Base-by-base conservation (phyloP, 2,113 vertebrate genomes). In the Halichoeres trimaculatus region DNA sequence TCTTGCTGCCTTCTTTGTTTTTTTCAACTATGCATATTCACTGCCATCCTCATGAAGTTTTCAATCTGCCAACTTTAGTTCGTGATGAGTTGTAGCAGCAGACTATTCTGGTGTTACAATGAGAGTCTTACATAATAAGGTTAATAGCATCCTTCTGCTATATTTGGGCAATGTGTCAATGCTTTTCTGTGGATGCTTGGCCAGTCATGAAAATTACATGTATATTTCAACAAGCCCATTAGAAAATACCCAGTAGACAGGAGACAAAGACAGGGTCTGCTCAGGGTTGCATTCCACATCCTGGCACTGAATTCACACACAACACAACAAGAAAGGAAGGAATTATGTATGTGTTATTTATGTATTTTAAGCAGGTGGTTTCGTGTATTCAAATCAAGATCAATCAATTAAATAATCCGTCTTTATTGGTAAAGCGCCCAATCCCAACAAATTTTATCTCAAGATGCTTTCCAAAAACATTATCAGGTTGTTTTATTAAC, bases 61-160 rank as follows among this genome's bases (percentile, higher is more conserved):
- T 57, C 12, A 56, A 47, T 38, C 40, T 70, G 60, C 45, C 43
- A 64, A 72, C n/a, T 76, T 47, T n/a, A 47, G 22, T 17, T 54
- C 22, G 24, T 59, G 54, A 74, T 30, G 4, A 66, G 26, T 50
- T 57, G 35, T 50, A 55, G 34, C 51, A 58, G 68, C 17, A 54
- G 19, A 52, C 19, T 41, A 16, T 56, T 73, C 54, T 52, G 16
- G 17, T 70, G 12, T 57, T 43, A 7, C 19, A 30, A 16, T 40
- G 20, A 56, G 17, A 68, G 19, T 8, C 20, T 64, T 41, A 43
- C 54, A 70, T 9, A 54, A 69, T 30, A 5, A 43, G 14, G 22
- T 78, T 59, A 22, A 68, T 57, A 53, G 43, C 16, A 57, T 69
- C 3, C 9, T 22, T 60, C 36, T 41, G 20, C 30, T 51, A 36